Conservation (phyloP, 2,888 invertebrate genomes). For the Leptura quadrifasciata region DNA sequence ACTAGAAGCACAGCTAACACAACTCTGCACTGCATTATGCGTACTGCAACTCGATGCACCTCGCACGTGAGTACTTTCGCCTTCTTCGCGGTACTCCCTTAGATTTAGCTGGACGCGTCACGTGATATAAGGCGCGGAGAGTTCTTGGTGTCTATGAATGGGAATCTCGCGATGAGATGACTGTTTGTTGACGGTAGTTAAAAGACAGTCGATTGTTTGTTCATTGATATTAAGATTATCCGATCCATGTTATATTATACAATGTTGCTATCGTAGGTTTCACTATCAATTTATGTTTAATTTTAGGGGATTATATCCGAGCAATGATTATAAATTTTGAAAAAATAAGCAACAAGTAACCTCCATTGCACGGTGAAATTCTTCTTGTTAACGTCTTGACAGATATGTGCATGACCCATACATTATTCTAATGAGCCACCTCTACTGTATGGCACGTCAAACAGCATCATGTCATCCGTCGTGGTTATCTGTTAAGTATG, state of each 20-base stretch:
- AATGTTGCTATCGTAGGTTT: neutral
- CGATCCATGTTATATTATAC: neutral
- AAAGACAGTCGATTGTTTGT: neutral
- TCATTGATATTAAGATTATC: constrained; percentile 10
- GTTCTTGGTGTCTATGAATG: constrained; percentile 38
- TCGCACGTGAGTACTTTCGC: constrained; percentile 57
- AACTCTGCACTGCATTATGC: constrained; percentile 42
- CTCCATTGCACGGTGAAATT: no score
- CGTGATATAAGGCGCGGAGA: constrained; percentile 43
- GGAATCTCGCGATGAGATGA: constrained; percentile 24
- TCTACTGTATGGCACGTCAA: no score
- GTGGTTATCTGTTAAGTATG: no score
- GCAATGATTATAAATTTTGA: neutral
- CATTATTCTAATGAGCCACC: no score
- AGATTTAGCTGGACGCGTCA: constrained; percentile 36
- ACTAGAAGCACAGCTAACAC: constrained; percentile 38
- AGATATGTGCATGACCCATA: no score
- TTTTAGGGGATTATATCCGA: neutral
- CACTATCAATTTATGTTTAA: neutral
- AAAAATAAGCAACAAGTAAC: no score
- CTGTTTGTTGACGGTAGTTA: constrained; percentile 1
- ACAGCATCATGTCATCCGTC: no score
- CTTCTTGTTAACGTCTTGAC: no score
- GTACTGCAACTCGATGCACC: constrained; percentile 45
- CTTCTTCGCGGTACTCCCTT: constrained; percentile 42